Percentiles rank a stretch among this genome's conserved stretches.
phyloP scores from a whole-genome alignment of 2,888 invertebrate genomes.

The Therioaphis trifolii region DNA sequence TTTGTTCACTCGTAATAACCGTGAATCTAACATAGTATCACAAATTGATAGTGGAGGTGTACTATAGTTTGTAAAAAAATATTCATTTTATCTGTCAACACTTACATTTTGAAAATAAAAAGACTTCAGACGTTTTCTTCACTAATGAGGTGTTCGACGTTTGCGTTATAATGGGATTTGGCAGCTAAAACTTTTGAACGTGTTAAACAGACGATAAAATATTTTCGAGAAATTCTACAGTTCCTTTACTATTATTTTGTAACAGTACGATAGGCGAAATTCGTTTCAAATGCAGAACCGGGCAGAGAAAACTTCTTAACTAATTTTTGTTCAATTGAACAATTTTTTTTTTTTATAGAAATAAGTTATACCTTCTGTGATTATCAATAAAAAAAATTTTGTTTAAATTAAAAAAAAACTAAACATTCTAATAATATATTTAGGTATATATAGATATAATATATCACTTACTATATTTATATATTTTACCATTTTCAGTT shows the following conservation, averaged over 20 bases:
- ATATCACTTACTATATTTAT: too few relatives aligned
- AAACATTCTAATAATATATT: too few relatives aligned
- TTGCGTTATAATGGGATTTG: background rate
- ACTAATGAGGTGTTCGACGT: background rate
- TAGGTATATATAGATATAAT: too few relatives aligned
- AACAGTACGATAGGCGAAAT: background rate
- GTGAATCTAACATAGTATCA: too few relatives aligned
- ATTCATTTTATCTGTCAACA: background rate
- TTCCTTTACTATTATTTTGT: background rate
- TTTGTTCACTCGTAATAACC: too few relatives aligned
- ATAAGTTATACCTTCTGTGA: too few relatives aligned
- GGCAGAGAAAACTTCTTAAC: too few relatives aligned
- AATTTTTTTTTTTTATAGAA: too few relatives aligned
- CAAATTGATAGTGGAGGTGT: background rate
- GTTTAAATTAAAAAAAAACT: too few relatives aligned
- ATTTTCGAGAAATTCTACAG: background rate
- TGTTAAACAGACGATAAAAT: background rate
- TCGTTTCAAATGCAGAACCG: background rate
- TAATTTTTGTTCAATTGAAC: too few relatives aligned
- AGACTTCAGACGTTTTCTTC: background rate
- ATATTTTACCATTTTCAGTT: too few relatives aligned
- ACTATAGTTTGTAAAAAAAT: background rate
- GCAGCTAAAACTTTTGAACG: background rate
- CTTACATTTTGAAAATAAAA: background rate
- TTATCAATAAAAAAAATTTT: too few relatives aligned